Evolutionary conservation across 2,797 vertebrate genomes (phyloP), one percentile per base, ranked within the genome.

Genomic region (Argya squamiceps): DNA sequence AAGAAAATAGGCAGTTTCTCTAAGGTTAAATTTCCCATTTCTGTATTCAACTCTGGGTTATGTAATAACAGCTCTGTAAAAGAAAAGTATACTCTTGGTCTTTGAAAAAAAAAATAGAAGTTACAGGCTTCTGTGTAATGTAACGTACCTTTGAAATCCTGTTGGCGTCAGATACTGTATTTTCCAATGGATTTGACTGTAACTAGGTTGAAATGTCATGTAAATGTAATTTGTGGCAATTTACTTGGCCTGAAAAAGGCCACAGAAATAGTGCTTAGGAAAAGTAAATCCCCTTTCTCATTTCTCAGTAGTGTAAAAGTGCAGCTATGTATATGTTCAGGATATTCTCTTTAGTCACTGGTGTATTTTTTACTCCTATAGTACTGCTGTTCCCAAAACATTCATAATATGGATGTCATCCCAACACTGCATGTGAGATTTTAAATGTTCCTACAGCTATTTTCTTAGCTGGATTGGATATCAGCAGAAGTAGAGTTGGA

Each of bases 11-110:
- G 26, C 70, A 77, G 64, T 87, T 88, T 95, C 93, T 88, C 92
- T 80, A 47, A 95, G 93, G 95, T 92, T 92, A 87, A 68, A 89
- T 94, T 92, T 92, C 84, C 46, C 59, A 93, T 96, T 90, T 94
- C 83, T 88, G 9, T 4, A 2, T 93, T 92, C 77, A 87, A 37
- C 3, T 49, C 85, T 53, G 56, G 94, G 85, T 87, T 96, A 89
- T 47, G 46, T 93, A 94, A 87, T 93, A 94, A 91, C 46, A 77
- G 60, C 58, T 86, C 80, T 91, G 15, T 84, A 70, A 87, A 90
- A 90, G 79, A 84, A 84, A 96, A 93, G 44, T 77, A 44, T 76
- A 74, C 27, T 88, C 55, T 65, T 56, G 7, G 14, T 76, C 84
- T 83, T 47, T 0, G 7, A 6, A 7, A 64, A 93, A 73, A 80